phyloP scores from a whole-genome alignment of 2,888 invertebrate genomes.

The Vesta saturnalis region DNA sequence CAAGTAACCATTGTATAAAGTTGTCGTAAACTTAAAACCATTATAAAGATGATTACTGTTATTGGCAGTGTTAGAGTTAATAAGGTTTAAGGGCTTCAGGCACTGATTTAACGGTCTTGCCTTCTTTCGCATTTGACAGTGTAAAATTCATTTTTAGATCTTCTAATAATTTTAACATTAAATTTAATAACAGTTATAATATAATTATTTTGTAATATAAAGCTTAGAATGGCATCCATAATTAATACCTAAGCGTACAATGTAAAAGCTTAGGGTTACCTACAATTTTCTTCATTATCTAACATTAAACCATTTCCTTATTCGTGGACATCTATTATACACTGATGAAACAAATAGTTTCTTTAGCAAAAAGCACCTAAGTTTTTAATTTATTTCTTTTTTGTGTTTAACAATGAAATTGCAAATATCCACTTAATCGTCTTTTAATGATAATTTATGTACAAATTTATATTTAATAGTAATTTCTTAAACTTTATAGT shows the following conservation, averaged over 20 bases:
- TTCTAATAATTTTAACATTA: not conserved
- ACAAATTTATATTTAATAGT: too few relatives aligned
- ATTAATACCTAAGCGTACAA: not conserved
- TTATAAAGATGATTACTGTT: constrained; percentile 5
- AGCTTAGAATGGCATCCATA: not conserved
- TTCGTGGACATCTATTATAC: not conserved
- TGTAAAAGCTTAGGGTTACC: constrained; percentile 2
- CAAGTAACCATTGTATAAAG: not conserved
- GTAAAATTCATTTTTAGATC: constrained; percentile 1
- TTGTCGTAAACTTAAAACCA: constrained; percentile 9
- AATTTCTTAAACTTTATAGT: too few relatives aligned
- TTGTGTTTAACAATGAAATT: too few relatives aligned
- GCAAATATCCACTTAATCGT: too few relatives aligned
- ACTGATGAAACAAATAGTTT: not conserved
- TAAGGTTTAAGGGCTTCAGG: constrained; percentile 2
- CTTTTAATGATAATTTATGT: too few relatives aligned
- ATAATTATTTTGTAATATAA: constrained; percentile 11
- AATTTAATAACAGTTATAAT: constrained; percentile 8
- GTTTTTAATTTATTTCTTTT: too few relatives aligned
- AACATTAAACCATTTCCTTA: not conserved
- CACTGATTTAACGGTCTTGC: constrained; percentile 9
- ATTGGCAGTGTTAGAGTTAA: constrained; percentile 5
- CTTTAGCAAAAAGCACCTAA: too few relatives aligned
- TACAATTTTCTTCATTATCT: constrained; percentile 2
- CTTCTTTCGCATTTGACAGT: constrained; percentile 7